Percentiles rank a stretch among this genome's conserved stretches.
phyloP scores from a whole-genome alignment of 2,797 vertebrate genomes.

The Tokudaia muenninki region DNA sequence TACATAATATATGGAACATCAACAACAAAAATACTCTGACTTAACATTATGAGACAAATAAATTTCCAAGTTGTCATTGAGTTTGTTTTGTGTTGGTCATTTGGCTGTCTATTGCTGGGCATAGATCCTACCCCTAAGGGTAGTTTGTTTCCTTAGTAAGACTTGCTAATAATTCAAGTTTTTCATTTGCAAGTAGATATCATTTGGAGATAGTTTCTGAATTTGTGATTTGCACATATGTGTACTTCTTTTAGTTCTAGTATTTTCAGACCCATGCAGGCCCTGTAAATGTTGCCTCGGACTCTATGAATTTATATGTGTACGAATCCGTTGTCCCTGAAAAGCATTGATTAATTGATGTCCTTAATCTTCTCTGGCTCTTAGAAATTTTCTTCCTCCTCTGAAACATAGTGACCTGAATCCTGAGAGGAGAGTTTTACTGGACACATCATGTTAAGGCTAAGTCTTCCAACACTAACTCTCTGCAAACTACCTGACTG shows the following conservation, averaged over 20 bases:
- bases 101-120: not conserved
- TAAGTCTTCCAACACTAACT: not conserved
- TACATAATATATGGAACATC: not conserved
- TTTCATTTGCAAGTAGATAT: not conserved
- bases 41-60: not conserved
- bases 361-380: not conserved
- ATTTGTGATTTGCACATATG: not conserved
- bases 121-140: no score
- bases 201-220: not conserved
- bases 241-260: not conserved
- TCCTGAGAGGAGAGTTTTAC: not conserved
- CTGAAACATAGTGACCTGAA: not conserved
- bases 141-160: not conserved
- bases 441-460: not conserved
- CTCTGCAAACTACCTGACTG: not conserved
- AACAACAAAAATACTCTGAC: not conserved
- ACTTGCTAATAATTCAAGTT: not conserved
- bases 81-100: not conserved
- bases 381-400: not conserved
- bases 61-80: not conserved
- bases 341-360: not conserved
- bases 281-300: no score
- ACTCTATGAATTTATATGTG: not conserved
- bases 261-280: not conserved
- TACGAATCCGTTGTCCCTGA: fast-evolving